Base-by-base conservation (phyloP, 2,113 vertebrate genomes). In the Aegotheles bennettii region DNA sequence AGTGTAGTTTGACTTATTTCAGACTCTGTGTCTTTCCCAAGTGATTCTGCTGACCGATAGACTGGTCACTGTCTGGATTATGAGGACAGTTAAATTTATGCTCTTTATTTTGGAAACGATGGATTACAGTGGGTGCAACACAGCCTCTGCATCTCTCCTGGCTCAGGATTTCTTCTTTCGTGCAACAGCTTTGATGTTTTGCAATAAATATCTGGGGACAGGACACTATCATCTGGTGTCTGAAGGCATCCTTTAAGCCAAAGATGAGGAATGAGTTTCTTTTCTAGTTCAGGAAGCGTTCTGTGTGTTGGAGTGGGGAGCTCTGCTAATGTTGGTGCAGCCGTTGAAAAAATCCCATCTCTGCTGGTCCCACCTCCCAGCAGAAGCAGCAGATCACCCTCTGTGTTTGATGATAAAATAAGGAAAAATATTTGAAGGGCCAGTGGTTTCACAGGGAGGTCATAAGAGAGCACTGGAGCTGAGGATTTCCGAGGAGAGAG, bases 401-500 rank as follows among this genome's bases (percentile, higher is more conserved):
- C 70, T 24, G 42, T 3, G 11, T 29, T 28, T 35, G 59, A 74
- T 77, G 50, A 59, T 56, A 91, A 50, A 77, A 74, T 11, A 40
- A 64, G 6, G 33, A 38, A n/a, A 63, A 87, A 54, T 45, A 63
- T 21, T 63, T 70, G 33, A 70, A 56, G 33, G 33, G 13, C 19
- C 25, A 43, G 10, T 0, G 8, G 31, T 75, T 84, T 73, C 29
- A 3, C 13, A 6, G 24, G n/a, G 2, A 25, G 31, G 11, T 19
- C 18, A 2, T 38, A 0, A 2, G 6, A 8, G 3, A 23, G 35
- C 9, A 0, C 0, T 40, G 73, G 42, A 63, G 51, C 38, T 63
- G 56, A 5, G 9, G 40, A 26, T 93, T 81, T 65, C 4, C 1
- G 4, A 23, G 14, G 5, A 13, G 14, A 13, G 51, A 51, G 33